Base-by-base conservation (phyloP, 1,140 invertebrate genomes). In the Microplitis mediator region DNA sequence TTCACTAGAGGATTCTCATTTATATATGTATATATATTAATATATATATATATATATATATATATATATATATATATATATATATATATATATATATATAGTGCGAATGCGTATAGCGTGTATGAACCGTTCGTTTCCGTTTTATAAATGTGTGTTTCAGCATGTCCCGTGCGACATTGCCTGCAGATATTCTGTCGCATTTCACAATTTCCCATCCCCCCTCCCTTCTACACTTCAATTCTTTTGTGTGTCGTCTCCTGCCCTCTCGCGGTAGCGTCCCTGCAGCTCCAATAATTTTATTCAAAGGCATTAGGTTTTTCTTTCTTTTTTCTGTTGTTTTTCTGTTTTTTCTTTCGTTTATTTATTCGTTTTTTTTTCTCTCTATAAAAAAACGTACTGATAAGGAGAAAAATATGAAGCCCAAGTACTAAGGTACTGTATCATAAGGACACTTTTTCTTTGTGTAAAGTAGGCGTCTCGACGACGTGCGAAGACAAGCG, bases 71-170 rank as follows among this genome's bases (percentile, higher is more conserved):
- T 16, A 11, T 6, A 6, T 9, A 5, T 6, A 5, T 6, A 45
- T 11, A 45, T 45, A 45, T 6, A 11, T 45, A 45, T 45, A 5
- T 11, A 45, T 45, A 45, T 11, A 45, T 11, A 45, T 11, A 6
- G 56, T 16, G 56, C 4, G 16, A 58, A 58, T 58, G 56, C 56
- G 56, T 58, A 23, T 23, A 23, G 8, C 16, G 16, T 58, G 56
- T 58, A 58, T 58, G 56, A 58, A 58, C 14, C 56, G 56, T 58
- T 58, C 56, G 16, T 58, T 58, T 58, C 56, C 56, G 56, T 58
- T 58, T 58, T 31, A 58, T 58, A 58, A 16, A 23, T 58, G 56
- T 58, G 16, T 58, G 16, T 58, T 58, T 31, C 56, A 23, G 56
- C 14, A 23, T 58, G 56, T 58, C 56, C 56, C 56, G 23, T 23